Conservation (phyloP, 2,797 vertebrate species). For the Peromyscus attwateri region DNA sequence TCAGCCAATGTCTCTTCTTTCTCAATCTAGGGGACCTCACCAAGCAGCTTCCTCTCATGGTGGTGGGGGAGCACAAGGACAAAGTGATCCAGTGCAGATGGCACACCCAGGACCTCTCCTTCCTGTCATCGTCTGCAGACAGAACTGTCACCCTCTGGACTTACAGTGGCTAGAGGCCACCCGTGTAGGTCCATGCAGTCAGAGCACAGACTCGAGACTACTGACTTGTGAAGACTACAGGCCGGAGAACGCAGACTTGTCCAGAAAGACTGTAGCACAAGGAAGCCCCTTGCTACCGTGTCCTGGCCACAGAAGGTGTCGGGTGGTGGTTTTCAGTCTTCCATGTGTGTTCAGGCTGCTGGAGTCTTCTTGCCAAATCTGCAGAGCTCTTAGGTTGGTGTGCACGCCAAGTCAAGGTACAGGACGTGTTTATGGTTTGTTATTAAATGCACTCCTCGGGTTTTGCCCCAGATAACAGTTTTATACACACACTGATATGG, state of each 20-base stretch:
- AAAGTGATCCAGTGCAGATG: constrained; percentile 99
- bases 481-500: constrained; percentile 84
- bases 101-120: constrained; percentile 96
- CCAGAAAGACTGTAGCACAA: constrained; percentile 74
- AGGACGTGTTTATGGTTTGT: constrained; percentile 88
- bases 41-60: constrained; percentile 95
- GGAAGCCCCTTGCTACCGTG: constrained; percentile 79
- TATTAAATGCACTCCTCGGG: constrained; percentile 89
- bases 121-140: constrained; percentile 98
- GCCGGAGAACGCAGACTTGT: constrained; percentile 80
- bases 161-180: constrained; percentile 88
- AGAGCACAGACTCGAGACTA: constrained; percentile 87
- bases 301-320: constrained; percentile 85
- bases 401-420: constrained; percentile 86
- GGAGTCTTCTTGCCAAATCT: constrained; percentile 89
- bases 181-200: constrained; percentile 77
- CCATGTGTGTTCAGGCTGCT: constrained; percentile 88
- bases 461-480: constrained; percentile 86
- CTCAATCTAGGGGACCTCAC: constrained; percentile 94
- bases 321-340: constrained; percentile 89
- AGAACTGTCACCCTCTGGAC: constrained; percentile 98
- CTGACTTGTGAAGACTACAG: constrained; percentile 79
- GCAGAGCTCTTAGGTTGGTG: constrained; percentile 82
- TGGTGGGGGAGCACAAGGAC: constrained; percentile 96
- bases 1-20: constrained; percentile 63